These are phyloP conservation scores for Cephus pulcher DNA, from an alignment of 2,888 invertebrate genomes.

Conservation along the genomic window DNA sequence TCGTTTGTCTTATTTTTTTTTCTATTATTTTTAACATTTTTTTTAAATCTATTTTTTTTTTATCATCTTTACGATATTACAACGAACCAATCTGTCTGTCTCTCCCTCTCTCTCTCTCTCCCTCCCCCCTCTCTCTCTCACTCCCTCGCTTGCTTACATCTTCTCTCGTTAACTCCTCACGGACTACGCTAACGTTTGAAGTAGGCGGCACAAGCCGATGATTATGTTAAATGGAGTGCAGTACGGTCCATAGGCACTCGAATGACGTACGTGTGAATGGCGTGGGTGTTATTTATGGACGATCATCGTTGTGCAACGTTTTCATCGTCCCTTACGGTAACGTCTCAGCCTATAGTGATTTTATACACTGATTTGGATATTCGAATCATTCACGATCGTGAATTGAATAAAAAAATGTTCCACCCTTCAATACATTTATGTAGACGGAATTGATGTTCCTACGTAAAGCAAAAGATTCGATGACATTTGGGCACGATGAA, in stretches of 20 bases:
- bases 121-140: not conserved
- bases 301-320: not conserved
- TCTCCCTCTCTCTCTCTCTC: not conserved
- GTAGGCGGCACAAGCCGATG: conserved; percentile 30
- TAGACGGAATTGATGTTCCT: not conserved
- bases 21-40: not conserved
- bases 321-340: not conserved
- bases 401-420: not conserved
- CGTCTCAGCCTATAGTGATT: not conserved
- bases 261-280: not conserved
- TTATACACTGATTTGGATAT: not conserved
- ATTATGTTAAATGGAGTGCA: conserved; percentile 31
- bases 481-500: not conserved
- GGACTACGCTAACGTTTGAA: conserved; percentile 22
- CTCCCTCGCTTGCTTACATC: conserved; percentile 10
- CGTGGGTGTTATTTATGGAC: not conserved
- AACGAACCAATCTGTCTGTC: not conserved
- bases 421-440: not conserved
- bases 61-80: not conserved
- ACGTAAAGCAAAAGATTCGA: not conserved
- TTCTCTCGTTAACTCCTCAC: conserved; percentile 15
- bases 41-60: not conserved
- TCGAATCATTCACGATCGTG: not conserved
- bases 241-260: not conserved
- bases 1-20: not conserved